Base-by-base conservation (phyloP, 1,140 invertebrate species). In the Neodiprion virginianus region DNA sequence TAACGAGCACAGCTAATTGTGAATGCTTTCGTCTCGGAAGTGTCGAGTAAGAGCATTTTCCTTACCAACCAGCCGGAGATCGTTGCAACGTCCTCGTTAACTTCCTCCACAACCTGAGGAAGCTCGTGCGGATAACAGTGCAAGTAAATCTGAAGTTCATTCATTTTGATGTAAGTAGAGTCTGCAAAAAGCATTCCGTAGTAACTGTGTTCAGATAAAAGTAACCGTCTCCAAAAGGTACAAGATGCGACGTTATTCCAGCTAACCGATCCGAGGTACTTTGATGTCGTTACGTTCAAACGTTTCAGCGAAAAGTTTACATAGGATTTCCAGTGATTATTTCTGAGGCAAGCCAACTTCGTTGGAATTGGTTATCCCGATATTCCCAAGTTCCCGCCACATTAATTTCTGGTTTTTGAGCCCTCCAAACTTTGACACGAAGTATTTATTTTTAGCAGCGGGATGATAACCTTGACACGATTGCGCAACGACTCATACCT, bases 401-500 rank as follows among this genome's bases (percentile, higher is more conserved):
- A 53, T 14, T 53, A 14, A 0, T 1, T 14, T 9, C 0, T 9
- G 14, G 14, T 53, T 14, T 0, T 53, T 9, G 8, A 53, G 1
- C 8, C 9, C 8, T 9, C 9, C 1, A 21, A 21, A 21, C 17
- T 21, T 21, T 21, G 17, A 21, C 17, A 21, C 17, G 17, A 21
- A 21, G 17, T 10, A 53, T 53, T 53, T 53, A 9, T 1, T 14
- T 53, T 53, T 53, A 10, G 50, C 8, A 10, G 8, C 14, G 9
- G 8, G 9, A 53, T 9, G 8, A 10, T 14, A 53, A 53, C 9
- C 17, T 72, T 47, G 8, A 72, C 71, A 7, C 7, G 21, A 49
- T 72, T 72, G 21, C 71, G 17, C 5, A 72, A 21, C 23, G 8
- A 14, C 66, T 65, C 61, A 40, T 50, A 72, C 66, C 71, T 50